Conservation (phyloP, 2,797 vertebrate genomes). For the Chelon labrosus region DNA sequence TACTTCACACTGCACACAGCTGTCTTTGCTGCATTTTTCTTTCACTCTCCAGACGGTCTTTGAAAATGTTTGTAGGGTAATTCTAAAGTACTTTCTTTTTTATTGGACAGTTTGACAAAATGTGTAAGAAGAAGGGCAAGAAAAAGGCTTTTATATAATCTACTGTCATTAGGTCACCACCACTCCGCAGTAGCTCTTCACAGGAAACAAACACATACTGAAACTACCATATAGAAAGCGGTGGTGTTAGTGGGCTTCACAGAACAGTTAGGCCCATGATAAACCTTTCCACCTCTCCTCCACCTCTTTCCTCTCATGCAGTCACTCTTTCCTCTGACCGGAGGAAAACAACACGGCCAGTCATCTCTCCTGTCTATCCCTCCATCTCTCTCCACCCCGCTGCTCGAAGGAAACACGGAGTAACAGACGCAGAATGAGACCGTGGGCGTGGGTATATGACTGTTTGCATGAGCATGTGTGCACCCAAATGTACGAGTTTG, state of each 20-base stretch:
- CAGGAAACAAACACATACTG: conserved; percentile 61
- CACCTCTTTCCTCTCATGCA: conserved; percentile 71
- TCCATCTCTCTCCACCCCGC: conserved; percentile 65
- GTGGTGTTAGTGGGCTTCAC: conserved; percentile 59
- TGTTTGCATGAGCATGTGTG: conserved; percentile 63
- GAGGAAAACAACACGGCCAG: conserved; percentile 71
- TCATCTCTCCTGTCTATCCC: conserved; percentile 71
- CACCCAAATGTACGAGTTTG: conserved; percentile 65
- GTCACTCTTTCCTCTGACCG: conserved; percentile 72
- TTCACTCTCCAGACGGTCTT: conserved; percentile 6
- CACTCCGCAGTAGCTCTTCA: conserved; percentile 54
- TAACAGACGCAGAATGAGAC: conserved; percentile 61
- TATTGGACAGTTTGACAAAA: neutral
- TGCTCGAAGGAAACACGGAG: conserved; percentile 58
- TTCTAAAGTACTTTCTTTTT: conserved; percentile 7
- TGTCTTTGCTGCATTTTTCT: conserved; percentile 4
- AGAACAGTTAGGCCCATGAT: conserved; percentile 58
- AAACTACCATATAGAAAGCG: conserved; percentile 64
- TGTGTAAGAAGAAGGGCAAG: neutral
- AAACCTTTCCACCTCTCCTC: conserved; percentile 74
- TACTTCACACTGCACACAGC: conserved; percentile 17
- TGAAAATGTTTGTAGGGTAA: conserved; percentile 4
- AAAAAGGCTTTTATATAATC: conserved; percentile 27
- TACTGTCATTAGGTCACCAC: conserved; percentile 39
- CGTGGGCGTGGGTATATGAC: conserved; percentile 67